Evolutionary conservation across 2,797 vertebrate genomes (phyloP).

Genomic region (Chaunax sp.): DNA sequence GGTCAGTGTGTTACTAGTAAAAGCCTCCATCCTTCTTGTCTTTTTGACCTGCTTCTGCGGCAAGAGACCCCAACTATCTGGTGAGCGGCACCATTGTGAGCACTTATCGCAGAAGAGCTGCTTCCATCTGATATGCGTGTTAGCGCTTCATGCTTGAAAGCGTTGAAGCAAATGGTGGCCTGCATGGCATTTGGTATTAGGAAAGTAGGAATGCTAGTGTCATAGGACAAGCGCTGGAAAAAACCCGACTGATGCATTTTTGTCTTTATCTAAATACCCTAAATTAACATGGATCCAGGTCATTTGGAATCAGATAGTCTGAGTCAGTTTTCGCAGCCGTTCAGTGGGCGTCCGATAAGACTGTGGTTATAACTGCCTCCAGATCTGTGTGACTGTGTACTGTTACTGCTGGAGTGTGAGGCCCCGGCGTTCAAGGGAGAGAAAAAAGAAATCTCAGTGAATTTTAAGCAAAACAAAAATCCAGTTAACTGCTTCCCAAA

Average conservation of each 20-base stretch:
- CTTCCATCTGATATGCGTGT: conserved; percentile 27
- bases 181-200: conserved; percentile 7
- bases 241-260: background rate
- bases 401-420: background rate
- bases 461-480: background rate
- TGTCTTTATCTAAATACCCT: background rate
- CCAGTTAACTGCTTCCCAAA: background rate
- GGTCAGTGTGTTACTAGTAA: conserved; percentile 71
- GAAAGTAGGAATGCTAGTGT: background rate
- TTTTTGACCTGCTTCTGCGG: conserved; percentile 61
- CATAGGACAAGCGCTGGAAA: background rate
- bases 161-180: conserved; percentile 8
- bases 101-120: conserved; percentile 39
- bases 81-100: background rate
- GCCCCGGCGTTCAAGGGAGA: background rate
- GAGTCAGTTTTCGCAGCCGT: background rate
- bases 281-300: conserved; percentile 1
- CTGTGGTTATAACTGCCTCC: background rate
- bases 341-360: conserved; percentile 3
- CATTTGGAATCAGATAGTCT: background rate
- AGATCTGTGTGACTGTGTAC: conserved; percentile 6
- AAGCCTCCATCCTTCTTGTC: background rate
- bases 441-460: background rate
- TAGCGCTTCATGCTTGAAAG: background rate
- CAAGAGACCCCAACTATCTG: conserved; percentile 20